phyloP scores from a whole-genome alignment of 1,140 invertebrate genomes.

The Drosophila bocki region DNA sequence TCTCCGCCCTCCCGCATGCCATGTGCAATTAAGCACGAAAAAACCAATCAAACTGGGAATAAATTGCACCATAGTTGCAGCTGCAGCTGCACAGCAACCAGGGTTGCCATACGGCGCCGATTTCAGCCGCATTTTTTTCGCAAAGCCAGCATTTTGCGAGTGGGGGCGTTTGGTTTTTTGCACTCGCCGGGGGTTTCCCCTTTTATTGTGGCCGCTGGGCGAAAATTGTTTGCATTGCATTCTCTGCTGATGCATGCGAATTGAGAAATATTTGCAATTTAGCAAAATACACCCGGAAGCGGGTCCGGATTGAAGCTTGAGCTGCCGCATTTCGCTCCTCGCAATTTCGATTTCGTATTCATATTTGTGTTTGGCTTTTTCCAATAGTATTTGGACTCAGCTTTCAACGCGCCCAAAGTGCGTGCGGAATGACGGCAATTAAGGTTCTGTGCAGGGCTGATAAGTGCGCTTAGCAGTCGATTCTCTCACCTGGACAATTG shows the following conservation, averaged over 20 bases:
- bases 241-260: conserved; percentile 79
- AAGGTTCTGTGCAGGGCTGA: conserved; percentile 41
- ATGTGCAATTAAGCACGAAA: conserved; percentile 73
- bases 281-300: conserved; percentile 80
- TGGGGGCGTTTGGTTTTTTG: conserved; percentile 23
- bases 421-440: conserved; percentile 77
- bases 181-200: conserved; percentile 30
- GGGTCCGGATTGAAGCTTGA: conserved; percentile 55
- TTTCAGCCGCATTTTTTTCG: conserved; percentile 30
- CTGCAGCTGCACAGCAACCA: conserved; percentile 35
- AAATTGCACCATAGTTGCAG: conserved; percentile 68
- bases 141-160: conserved; percentile 33
- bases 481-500: too few species aligned
- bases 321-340: conserved; percentile 24
- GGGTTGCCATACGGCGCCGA: conserved; percentile 54
- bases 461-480: too few species aligned
- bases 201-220: conserved; percentile 64
- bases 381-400: conserved; percentile 25
- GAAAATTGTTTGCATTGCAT: conserved; percentile 78
- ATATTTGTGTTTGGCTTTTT: conserved; percentile 49
- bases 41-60: conserved; percentile 76
- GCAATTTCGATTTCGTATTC: conserved; percentile 34
- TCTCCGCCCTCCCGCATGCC: conserved; percentile 18
- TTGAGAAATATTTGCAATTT: conserved; percentile 84
- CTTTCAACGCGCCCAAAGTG: conserved; percentile 48